phyloP scores from a whole-genome alignment of 2,797 vertebrate species.

The Lepilemur septentrionalis region DNA sequence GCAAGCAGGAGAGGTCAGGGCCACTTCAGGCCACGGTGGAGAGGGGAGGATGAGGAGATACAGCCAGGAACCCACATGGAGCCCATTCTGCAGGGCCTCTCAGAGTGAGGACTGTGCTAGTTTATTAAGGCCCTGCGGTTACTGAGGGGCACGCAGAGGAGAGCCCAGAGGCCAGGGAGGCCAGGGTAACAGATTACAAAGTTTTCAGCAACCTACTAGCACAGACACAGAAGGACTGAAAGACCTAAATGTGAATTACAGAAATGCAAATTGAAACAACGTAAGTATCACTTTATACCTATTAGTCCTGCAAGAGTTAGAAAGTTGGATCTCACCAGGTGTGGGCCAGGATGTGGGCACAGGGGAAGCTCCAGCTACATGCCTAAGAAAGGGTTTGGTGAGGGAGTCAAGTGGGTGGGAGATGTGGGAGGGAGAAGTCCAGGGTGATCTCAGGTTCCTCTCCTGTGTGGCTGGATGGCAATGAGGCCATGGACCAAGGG shows the following conservation, averaged over 20 bases:
- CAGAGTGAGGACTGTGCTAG: neutral
- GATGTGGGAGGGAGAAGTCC: neutral
- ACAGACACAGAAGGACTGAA: neutral
- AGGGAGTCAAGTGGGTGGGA: neutral
- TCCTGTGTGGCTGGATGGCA: neutral
- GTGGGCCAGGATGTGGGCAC: rapidly evolving
- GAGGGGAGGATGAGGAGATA: neutral
- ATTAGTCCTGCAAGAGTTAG: neutral
- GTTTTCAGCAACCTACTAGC: neutral
- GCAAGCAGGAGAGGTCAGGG: neutral
- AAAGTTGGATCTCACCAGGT: neutral
- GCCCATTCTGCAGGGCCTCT: too few relatives aligned
- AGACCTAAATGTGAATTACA: neutral
- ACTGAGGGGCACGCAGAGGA: neutral
- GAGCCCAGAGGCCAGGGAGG: neutral
- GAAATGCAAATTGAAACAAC: neutral
- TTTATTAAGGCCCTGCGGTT: neutral
- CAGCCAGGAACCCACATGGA: neutral
- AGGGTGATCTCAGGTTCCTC: neutral
- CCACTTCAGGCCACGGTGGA: neutral
- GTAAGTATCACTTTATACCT: neutral
- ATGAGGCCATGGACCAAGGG: neutral
- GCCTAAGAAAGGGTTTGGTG: neutral
- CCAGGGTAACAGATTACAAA: neutral
- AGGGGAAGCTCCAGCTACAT: too few relatives aligned